phyloP scores from a whole-genome alignment of 2,888 invertebrate genomes.

The Zelleria hepariella region DNA sequence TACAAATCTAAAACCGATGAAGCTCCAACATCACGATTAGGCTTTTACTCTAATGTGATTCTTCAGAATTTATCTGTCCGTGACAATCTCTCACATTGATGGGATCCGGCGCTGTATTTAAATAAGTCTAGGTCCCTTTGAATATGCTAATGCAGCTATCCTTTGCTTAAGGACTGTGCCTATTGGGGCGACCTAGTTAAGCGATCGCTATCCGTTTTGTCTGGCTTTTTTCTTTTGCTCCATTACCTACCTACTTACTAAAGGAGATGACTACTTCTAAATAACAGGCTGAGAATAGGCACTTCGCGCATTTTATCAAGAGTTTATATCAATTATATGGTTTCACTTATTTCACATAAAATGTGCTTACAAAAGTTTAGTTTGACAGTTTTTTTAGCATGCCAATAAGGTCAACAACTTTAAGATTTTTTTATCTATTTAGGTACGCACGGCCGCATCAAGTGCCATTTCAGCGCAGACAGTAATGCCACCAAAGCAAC shows the following conservation, averaged over 20 bases:
- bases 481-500: no score
- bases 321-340: no score
- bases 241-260: neutral
- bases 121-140: neutral
- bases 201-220: neutral
- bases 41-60: neutral
- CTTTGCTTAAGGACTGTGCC: neutral
- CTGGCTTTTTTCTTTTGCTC: neutral
- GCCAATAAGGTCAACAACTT: neutral
- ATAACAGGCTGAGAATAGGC: neutral
- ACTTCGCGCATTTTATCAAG: no score
- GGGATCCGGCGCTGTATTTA: neutral
- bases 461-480: no score
- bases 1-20: no score
- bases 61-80: neutral
- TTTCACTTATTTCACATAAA: no score
- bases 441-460: no score
- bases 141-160: neutral
- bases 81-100: neutral
- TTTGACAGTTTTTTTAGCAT: no score
- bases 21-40: no score
- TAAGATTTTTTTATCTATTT: neutral
- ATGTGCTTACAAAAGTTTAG: no score
- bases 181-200: neutral
- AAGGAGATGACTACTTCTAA: neutral